A percentile compares a stretch with the other conserved stretches of the same genome.
phyloP scores from a whole-genome alignment of 2,888 invertebrate species.

The Germaria angustata region DNA sequence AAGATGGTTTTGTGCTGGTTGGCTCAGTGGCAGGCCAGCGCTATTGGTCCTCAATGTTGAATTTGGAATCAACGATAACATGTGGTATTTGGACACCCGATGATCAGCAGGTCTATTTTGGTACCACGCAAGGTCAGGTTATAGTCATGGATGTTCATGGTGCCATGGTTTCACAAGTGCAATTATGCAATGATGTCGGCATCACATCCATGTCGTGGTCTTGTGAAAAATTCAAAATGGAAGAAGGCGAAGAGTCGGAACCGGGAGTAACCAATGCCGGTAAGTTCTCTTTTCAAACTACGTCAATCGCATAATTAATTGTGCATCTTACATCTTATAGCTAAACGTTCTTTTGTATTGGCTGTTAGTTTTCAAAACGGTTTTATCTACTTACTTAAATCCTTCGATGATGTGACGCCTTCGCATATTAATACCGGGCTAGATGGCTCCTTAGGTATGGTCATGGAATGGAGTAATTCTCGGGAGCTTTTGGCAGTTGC shows the following conservation, averaged over 20 bases:
- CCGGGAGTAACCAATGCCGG: constrained; percentile 82
- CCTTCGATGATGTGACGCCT: constrained; percentile 96
- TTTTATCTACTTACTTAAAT: constrained; percentile 92
- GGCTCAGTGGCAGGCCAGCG: constrained; percentile 98
- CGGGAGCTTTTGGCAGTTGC: constrained; percentile 95
- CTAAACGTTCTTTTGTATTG: constrained; percentile 87
- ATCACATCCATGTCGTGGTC: constrained; percentile 97
- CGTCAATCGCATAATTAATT: background rate
- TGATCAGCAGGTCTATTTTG: constrained; percentile 97
- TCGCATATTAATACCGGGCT: constrained; percentile 89
- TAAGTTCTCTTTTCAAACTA: constrained; percentile 68
- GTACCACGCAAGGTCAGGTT: constrained; percentile 95
- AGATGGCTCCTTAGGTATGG: constrained; percentile 86
- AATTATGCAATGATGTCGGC: constrained; percentile 90
- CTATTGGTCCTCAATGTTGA: constrained; percentile 98
- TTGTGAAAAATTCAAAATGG: constrained; percentile 98
- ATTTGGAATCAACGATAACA: constrained; percentile 94
- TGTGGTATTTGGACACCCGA: constrained; percentile 99
- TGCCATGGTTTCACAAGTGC: constrained; percentile 96
- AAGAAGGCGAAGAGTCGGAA: constrained; percentile 90
- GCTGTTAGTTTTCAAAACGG: constrained; percentile 95
- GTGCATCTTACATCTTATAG: constrained; percentile 75
- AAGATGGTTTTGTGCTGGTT: constrained; percentile 98
- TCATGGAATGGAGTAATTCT: constrained; percentile 98
- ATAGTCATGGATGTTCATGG: constrained; percentile 98